These are phyloP conservation scores for Oreochromis spilurus DNA, from an alignment of 2,113 vertebrate genomes.

Conservation along the genomic window DNA sequence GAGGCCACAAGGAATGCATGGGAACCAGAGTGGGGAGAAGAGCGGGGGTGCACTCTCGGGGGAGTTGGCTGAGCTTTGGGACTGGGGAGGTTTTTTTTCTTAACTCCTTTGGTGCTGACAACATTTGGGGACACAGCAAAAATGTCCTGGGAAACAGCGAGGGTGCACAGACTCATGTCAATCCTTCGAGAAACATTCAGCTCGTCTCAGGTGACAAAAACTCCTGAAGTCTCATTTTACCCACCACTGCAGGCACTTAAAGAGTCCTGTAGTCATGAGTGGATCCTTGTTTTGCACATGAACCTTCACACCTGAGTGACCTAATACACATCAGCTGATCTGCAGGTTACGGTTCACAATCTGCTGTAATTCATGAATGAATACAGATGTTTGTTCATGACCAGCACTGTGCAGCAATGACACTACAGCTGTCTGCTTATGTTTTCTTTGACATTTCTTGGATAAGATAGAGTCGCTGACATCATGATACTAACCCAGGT, in stretches of 20 bases:
- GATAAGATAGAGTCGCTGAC: neutral
- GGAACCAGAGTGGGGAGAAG: slow-evolving; percentile 21
- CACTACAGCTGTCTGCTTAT: neutral
- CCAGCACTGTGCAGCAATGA: neutral
- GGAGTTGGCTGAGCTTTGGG: neutral
- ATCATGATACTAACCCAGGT: neutral
- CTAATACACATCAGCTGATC: neutral
- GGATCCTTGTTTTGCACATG: neutral
- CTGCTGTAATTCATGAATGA: neutral
- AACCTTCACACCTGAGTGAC: neutral
- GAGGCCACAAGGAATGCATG: slow-evolving; percentile 53
- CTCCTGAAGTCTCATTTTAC: neutral
- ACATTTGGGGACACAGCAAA: neutral
- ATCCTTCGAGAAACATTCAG: neutral
- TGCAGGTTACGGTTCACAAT: neutral
- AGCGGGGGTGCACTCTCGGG: neutral
- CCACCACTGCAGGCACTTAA: neutral
- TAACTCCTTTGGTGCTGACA: neutral
- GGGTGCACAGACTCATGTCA: neutral
- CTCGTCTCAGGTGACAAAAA: neutral
- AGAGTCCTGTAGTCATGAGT: neutral
- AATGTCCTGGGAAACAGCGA: neutral
- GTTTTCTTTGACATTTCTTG: neutral
- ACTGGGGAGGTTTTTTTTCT: neutral
- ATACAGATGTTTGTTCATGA: neutral